Evolutionary conservation across 1,140 invertebrate species (phyloP), one percentile per base, ranked within the genome.

Genomic region (Drosophila pseudoobscura): DNA sequence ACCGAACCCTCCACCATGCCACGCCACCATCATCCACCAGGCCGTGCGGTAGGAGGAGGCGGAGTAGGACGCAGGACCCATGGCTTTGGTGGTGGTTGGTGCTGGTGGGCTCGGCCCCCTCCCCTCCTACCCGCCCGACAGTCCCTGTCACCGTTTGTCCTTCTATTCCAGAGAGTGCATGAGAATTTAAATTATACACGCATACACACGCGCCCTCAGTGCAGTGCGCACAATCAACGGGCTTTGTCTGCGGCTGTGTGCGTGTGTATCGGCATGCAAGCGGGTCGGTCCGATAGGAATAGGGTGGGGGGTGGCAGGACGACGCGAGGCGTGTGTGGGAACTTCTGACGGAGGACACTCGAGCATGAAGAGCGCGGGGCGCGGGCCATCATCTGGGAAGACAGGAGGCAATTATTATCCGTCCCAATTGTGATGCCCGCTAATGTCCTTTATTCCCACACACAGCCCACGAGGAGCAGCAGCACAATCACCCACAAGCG

Each of bases 131-230:
- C 35, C 35, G 35, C 1, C 3, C 3, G 35, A 39, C 35, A 13
- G 35, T 39, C 35, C 11, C 11, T 39, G 35, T 39, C 35, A 39
- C 35, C 35, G 35, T 39, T 13, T 39, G 35, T 26, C 43, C 24
- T 15, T 26, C 43, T 53, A 63, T 45, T 64, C 50, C 56, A 39
- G 60, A 55, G 68, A 71, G 70, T 87, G 83, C 68, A 88, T 89
- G 84, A 89, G 83, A 88, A 88, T 88, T 88, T 88, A 77, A 88
- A 88, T 88, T 79, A 77, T 75, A 88, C 79, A 83, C 88, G 77
- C 63, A 55, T 29, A 46, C n/a, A 45, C 60, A 29, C 29, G 7
- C 1, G 35, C 11, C 11, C 35, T 39, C 35, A 13, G 4, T 39
- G 11, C 11, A 68, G 57, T 47, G 72, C 66, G 59, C 70, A 83